Evolutionary conservation across 2,797 vertebrate species (phyloP).

Genomic region (Dendrocincla fuliginosa): DNA sequence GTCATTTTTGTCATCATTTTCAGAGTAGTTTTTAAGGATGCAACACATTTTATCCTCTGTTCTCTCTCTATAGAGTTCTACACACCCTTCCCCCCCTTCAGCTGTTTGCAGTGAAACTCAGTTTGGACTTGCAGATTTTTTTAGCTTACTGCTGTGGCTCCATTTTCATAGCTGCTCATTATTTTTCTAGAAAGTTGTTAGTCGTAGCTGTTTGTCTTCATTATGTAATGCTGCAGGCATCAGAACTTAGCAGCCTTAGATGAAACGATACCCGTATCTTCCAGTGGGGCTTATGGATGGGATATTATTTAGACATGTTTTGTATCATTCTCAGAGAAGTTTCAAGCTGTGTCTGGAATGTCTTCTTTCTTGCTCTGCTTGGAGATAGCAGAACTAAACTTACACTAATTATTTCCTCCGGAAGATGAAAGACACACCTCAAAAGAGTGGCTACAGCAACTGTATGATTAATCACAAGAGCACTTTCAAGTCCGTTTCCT

Average conservation of each 20-base stretch:
- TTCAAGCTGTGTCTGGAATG: background rate
- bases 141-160: background rate
- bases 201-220: background rate
- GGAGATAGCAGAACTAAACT: background rate
- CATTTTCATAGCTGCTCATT: background rate
- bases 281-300: background rate
- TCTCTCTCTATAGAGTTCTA: background rate
- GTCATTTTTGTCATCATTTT: background rate
- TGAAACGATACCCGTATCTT: background rate
- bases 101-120: background rate
- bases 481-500: background rate
- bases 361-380: background rate
- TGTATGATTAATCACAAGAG: background rate
- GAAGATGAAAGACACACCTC: background rate
- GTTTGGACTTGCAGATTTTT: background rate
- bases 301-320: background rate
- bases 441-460: background rate
- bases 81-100: background rate
- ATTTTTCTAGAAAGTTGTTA: background rate
- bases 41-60: background rate
- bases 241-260: background rate
- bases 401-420: background rate
- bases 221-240: background rate
- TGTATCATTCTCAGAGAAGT: background rate
- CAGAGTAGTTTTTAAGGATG: background rate